phyloP scores from a whole-genome alignment of 2,113 vertebrate species.

The Erpornis zantholeuca region DNA sequence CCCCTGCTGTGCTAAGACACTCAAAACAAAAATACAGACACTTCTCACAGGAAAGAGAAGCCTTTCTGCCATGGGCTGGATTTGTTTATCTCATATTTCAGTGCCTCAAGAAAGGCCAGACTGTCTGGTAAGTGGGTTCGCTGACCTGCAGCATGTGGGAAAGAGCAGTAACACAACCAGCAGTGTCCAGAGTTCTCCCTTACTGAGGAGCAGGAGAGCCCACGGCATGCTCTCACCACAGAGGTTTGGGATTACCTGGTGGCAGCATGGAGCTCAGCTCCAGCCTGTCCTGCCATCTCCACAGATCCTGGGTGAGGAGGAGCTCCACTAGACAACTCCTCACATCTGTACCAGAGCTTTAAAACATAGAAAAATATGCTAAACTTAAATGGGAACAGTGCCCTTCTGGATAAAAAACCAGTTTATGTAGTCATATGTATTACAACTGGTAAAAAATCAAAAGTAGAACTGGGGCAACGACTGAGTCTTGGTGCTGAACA shows the following conservation, averaged over 20 bases:
- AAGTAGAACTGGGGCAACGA: background rate
- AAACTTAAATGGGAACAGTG: background rate
- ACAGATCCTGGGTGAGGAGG: background rate
- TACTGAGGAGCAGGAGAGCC: background rate
- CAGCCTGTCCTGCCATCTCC: background rate
- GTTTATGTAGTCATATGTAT: background rate
- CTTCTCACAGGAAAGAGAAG: background rate
- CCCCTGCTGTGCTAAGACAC: background rate
- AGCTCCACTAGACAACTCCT: background rate
- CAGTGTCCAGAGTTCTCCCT: background rate
- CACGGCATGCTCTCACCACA: background rate
- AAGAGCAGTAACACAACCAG: background rate
- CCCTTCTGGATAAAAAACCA: background rate
- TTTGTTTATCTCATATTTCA: conserved; percentile 3
- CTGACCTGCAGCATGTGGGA: background rate
- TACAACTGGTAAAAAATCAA: background rate
- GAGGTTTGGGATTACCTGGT: background rate
- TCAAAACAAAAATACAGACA: background rate
- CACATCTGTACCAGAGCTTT: background rate
- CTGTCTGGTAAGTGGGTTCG: background rate
- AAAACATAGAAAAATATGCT: background rate
- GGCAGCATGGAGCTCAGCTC: background rate
- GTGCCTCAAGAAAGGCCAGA: background rate
- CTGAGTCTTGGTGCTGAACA: background rate
- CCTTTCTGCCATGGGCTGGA: background rate